Conservation (phyloP, 1,140 invertebrate species). For the Tetranychus urticae region DNA sequence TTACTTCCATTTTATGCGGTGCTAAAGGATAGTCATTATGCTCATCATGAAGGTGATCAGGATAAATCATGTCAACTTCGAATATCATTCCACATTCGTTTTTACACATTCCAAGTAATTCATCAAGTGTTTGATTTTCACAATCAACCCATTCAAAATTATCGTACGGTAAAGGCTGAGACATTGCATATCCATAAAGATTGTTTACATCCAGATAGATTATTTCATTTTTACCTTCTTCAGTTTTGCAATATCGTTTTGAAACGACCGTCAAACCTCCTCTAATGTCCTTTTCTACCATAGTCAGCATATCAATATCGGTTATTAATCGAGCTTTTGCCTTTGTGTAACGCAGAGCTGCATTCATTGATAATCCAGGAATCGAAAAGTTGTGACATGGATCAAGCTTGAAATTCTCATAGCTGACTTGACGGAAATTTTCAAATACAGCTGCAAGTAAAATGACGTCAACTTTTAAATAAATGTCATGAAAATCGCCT, state of each 20-base stretch:
- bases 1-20: not conserved
- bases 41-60: not conserved
- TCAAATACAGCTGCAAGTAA: not conserved
- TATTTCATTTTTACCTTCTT: not conserved
- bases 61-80: not conserved
- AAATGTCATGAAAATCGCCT: not conserved
- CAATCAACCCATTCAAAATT: too few species aligned
- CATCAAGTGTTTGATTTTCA: not conserved
- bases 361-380: not conserved
- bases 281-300: slow-evolving; percentile 3
- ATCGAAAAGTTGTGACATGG: not conserved
- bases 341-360: not conserved
- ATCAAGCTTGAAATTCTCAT: not conserved
- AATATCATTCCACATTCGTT: not conserved
- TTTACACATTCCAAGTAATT: not conserved
- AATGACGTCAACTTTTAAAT: not conserved
- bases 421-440: not conserved
- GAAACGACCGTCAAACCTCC: not conserved
- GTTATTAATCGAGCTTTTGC: not conserved
- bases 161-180: not conserved
- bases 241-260: not conserved
- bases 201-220: not conserved
- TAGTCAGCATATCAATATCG: not conserved
- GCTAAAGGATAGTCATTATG: too few species aligned
- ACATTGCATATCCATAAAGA: not conserved